phyloP scores from a whole-genome alignment of 2,113 vertebrate genomes.

The Ascaphus truei region DNA sequence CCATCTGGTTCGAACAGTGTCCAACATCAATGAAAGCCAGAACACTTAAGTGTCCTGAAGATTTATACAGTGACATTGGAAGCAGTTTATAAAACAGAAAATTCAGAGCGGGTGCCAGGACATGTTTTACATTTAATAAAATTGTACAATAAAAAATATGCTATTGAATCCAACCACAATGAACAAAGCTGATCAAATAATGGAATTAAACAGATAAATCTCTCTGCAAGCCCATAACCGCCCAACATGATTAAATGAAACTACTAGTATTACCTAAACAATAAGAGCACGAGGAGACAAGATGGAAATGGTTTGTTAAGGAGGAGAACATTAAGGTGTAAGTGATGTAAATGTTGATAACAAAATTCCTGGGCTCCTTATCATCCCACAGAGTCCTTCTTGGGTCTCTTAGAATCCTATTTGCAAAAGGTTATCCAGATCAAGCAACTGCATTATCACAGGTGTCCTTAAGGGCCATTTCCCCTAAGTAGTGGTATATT shows the following conservation, averaged over 20 bases:
- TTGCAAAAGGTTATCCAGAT: too few species aligned
- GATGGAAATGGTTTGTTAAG: background rate
- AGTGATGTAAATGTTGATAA: too few species aligned
- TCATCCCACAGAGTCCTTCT: too few species aligned
- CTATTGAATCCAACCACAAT: background rate
- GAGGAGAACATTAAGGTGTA: too few species aligned
- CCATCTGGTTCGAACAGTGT: background rate
- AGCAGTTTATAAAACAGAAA: conserved; percentile 10
- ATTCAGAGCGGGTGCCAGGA: background rate
- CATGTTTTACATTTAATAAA: background rate
- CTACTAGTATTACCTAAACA: background rate
- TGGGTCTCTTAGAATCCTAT: too few species aligned
- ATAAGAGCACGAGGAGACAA: background rate
- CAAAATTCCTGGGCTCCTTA: too few species aligned
- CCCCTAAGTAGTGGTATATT: too few species aligned
- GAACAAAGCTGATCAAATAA: background rate
- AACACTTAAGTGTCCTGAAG: background rate
- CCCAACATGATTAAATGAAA: background rate
- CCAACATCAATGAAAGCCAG: conserved; percentile 1
- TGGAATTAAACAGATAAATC: background rate
- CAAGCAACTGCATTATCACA: too few species aligned
- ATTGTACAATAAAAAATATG: background rate
- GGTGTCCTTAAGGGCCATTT: too few species aligned
- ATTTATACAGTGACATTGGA: background rate
- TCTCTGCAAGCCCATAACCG: background rate